A percentile compares a stretch with the other conserved stretches of the same genome.
These are phyloP conservation scores for Melanostigma gelatinosum DNA, from an alignment of 2,113 vertebrate genomes.

Conservation along the genomic window DNA sequence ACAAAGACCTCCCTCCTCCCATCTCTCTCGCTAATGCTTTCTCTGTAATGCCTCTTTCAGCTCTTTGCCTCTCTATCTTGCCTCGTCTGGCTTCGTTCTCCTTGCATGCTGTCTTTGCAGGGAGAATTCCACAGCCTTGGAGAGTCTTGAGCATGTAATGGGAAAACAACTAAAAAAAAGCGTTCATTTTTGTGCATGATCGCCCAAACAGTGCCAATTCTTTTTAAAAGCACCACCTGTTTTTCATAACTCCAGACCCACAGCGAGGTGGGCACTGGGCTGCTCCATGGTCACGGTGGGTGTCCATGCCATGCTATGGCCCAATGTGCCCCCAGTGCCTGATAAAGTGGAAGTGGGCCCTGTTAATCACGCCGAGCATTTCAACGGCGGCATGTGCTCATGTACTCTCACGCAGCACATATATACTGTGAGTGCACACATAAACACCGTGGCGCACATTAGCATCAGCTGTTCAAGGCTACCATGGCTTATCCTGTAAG, in stretches of 20 bases:
- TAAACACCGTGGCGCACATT: constrained; percentile 62
- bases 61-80: constrained; percentile 63
- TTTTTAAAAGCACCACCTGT: constrained; percentile 79
- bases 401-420: constrained; percentile 49
- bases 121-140: constrained; percentile 72
- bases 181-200: constrained; percentile 80
- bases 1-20: constrained; percentile 76
- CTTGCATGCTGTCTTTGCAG: constrained; percentile 59
- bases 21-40: constrained; percentile 72
- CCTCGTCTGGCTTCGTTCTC: constrained; percentile 67
- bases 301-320: constrained; percentile 81
- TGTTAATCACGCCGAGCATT: constrained; percentile 81
- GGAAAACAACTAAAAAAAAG: constrained; percentile 60
- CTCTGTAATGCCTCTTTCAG: constrained; percentile 73
- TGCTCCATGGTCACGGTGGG: constrained; percentile 48
- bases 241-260: constrained; percentile 80
- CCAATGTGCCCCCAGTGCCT: constrained; percentile 82
- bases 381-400: constrained; percentile 43
- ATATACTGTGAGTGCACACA: constrained; percentile 40
- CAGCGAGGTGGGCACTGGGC: constrained; percentile 78
- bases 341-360: constrained; percentile 87
- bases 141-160: constrained; percentile 67
- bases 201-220: constrained; percentile 81
- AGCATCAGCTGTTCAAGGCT: constrained; percentile 74
- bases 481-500: constrained; percentile 60